These are phyloP conservation scores for Scaptomyza caliginosa DNA, from an alignment of 2,888 invertebrate genomes.

Conservation along the genomic window DNA sequence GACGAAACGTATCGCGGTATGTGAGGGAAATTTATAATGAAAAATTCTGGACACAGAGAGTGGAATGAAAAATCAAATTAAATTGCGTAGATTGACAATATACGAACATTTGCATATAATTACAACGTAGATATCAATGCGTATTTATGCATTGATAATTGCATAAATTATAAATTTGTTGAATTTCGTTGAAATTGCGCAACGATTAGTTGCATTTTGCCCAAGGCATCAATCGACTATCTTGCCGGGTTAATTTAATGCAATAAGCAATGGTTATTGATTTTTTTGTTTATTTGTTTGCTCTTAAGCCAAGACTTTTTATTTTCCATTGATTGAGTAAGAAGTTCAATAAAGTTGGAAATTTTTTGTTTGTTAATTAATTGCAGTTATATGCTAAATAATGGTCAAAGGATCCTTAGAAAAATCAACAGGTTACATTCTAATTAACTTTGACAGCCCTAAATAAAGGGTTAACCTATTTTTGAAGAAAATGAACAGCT, in stretches of 20 bases:
- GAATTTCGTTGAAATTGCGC: conserved; percentile 3
- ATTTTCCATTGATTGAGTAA: not conserved
- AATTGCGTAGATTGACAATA: conserved; percentile 34
- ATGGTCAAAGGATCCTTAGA: conserved; percentile 25
- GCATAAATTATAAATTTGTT: conserved; percentile 48
- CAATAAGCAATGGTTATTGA: not conserved
- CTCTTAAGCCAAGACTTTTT: not conserved
- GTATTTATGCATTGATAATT: conserved; percentile 47
- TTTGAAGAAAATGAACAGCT: conserved; percentile 7
- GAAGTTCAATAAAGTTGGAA: not conserved
- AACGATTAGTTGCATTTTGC: not conserved
- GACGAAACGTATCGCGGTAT: not conserved
- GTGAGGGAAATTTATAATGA: conserved; percentile 10
- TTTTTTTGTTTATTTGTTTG: not conserved
- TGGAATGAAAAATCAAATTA: not conserved
- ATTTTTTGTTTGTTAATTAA: conserved; percentile 22
- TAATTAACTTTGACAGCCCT: conserved; percentile 63
- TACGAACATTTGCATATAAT: conserved; percentile 48
- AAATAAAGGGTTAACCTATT: conserved; percentile 44
- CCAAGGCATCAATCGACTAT: conserved; percentile 5
- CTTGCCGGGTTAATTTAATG: conserved; percentile 12
- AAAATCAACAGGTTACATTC: conserved; percentile 66
- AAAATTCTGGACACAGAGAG: conserved; percentile 13
- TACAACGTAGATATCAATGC: conserved; percentile 33
- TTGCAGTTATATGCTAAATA: conserved; percentile 28